phyloP scores from a whole-genome alignment of 2,113 vertebrate species.

The Okapia johnstoni region DNA sequence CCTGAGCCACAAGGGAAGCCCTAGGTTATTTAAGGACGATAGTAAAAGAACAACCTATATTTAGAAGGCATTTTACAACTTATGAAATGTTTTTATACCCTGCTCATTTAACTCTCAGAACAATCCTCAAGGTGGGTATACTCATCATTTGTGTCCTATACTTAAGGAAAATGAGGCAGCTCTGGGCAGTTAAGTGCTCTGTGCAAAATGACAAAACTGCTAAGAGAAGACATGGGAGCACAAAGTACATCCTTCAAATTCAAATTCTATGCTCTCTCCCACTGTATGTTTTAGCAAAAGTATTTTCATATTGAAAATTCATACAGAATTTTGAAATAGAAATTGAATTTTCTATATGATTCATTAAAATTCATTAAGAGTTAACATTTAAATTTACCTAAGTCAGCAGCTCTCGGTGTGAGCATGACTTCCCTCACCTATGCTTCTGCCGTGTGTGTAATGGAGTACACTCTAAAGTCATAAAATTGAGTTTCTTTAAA shows the following conservation, averaged over 20 bases:
- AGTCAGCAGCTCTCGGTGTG: neutral
- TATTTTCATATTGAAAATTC: neutral
- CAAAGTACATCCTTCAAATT: neutral
- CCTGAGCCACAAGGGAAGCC: neutral
- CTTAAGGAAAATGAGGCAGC: neutral
- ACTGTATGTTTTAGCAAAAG: neutral
- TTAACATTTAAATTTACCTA: slow-evolving; percentile 26
- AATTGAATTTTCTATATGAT: neutral
- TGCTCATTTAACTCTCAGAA: neutral
- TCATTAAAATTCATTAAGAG: neutral
- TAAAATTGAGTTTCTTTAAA: slow-evolving; percentile 7
- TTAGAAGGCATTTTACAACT: slow-evolving; percentile 1
- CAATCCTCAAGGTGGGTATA: neutral
- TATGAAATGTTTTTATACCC: neutral
- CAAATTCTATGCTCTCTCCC: neutral
- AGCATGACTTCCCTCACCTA: neutral
- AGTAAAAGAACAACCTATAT: neutral
- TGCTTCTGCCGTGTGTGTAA: neutral
- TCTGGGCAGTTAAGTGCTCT: neutral
- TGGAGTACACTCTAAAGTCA: neutral
- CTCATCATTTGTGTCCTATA: neutral
- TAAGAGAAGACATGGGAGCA: neutral
- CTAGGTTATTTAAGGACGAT: neutral
- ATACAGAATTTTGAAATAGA: neutral
- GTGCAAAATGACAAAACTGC: neutral